These are phyloP conservation scores for Chrysodeixis includens DNA, from an alignment of 2,888 invertebrate genomes.

Conservation along the genomic window DNA sequence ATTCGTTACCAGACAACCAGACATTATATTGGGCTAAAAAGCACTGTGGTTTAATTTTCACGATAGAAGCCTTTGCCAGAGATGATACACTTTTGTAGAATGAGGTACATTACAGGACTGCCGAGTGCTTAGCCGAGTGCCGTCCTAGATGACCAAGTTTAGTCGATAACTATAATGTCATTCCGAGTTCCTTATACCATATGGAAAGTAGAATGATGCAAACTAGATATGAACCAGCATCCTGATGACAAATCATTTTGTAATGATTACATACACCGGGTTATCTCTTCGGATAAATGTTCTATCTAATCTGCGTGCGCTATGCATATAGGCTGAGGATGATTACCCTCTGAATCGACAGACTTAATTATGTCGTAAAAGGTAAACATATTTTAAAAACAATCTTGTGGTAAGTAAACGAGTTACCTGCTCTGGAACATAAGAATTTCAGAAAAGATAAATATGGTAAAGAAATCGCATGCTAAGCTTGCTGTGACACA, in stretches of 20 bases:
- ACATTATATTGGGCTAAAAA: slow-evolving; percentile 23
- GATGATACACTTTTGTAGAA: slow-evolving; percentile 17
- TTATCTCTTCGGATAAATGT: slow-evolving; percentile 42
- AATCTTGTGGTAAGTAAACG: neutral
- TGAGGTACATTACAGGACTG: slow-evolving; percentile 24
- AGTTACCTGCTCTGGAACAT: neutral
- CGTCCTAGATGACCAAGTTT: slow-evolving; percentile 44
- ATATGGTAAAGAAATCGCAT: too few species aligned
- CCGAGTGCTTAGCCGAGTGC: slow-evolving; percentile 15
- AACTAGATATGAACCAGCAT: slow-evolving; percentile 19
- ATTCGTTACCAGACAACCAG: slow-evolving; percentile 34
- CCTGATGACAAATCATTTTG: slow-evolving; percentile 29
- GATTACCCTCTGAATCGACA: slow-evolving; percentile 20
- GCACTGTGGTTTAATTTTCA: slow-evolving; percentile 25
- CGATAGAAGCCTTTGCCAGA: slow-evolving; percentile 15
- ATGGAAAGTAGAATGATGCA: slow-evolving; percentile 37
- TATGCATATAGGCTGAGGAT: slow-evolving; percentile 37
- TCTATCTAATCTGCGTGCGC: slow-evolving; percentile 41
- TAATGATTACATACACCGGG: slow-evolving; percentile 36
- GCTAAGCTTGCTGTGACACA: too few species aligned
- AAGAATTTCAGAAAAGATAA: neutral
- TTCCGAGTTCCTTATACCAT: slow-evolving; percentile 37
- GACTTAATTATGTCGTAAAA: slow-evolving; percentile 11
- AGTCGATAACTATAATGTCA: slow-evolving; percentile 21
- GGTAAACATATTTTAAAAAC: slow-evolving; percentile 15